A percentile compares a stretch with the other conserved stretches of the same genome.
These are phyloP conservation scores for Glandiceps talaboti DNA, from an alignment of 53 echinoderm and acorn worm genomes.

Conservation along the genomic window DNA sequence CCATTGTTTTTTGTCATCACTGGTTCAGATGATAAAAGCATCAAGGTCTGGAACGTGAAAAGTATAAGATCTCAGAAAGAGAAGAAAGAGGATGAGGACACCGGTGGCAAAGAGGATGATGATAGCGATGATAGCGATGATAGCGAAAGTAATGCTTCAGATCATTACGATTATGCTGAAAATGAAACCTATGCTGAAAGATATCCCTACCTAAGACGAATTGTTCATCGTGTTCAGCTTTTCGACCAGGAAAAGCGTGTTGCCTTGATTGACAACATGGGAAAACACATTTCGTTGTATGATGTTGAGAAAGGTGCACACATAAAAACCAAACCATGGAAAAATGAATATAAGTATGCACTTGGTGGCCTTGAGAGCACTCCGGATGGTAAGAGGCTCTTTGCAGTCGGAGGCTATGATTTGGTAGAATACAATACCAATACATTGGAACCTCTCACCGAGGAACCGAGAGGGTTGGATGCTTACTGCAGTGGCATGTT, in stretches of 20 bases:
- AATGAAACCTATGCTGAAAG: background rate
- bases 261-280: background rate
- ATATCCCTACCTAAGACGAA: background rate
- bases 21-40: constrained; percentile 28
- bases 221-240: background rate
- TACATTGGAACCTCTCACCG: background rate
- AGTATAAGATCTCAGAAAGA: background rate
- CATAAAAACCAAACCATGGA: background rate
- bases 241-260: background rate
- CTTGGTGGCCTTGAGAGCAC: background rate
- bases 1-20: constrained; percentile 6
- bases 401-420: background rate
- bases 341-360: background rate
- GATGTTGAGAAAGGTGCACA: background rate
- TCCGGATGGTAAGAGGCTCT: background rate
- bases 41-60: constrained; percentile 30
- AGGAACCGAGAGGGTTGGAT: background rate
- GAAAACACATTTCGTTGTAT: background rate
- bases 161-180: constrained; percentile 26
- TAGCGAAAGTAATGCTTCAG: constrained; percentile 16
- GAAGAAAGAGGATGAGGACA: background rate
- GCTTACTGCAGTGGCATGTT: background rate
- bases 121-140: background rate
- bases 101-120: background rate
- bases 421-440: background rate